Conservation (phyloP, 2,113 vertebrate genomes). For the Vidua chalybeata region DNA sequence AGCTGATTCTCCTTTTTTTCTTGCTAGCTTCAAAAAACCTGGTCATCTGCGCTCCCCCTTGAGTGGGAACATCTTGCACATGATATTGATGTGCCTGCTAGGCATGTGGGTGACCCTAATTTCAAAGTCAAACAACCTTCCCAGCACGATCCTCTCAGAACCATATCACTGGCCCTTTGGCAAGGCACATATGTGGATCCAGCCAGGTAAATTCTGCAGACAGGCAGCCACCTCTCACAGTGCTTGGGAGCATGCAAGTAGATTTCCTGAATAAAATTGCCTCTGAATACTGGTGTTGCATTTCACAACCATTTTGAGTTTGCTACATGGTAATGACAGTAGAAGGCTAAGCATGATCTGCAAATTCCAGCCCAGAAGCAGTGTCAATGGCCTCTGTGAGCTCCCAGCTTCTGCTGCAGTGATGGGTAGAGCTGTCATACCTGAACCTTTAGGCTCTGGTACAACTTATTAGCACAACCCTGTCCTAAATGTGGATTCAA, state of each 20-base stretch:
- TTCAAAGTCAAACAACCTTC: not conserved
- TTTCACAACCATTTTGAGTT: not conserved
- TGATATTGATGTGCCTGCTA: not conserved
- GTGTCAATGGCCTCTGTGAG: not conserved
- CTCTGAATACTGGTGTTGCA: not conserved
- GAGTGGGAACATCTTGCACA: not conserved
- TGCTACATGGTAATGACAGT: not conserved
- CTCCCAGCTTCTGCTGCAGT: not conserved
- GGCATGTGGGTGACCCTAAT: not conserved
- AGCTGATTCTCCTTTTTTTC: not conserved
- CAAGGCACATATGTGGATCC: rapidly evolving
- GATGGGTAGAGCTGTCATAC: not conserved
- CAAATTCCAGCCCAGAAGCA: not conserved
- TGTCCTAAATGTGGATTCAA: not conserved
- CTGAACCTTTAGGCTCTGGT: not conserved
- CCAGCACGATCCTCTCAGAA: not conserved
- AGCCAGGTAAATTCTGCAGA: not conserved
- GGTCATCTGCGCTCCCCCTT: not conserved
- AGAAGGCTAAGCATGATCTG: not conserved
- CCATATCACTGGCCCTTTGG: not conserved
- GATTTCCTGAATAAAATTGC: not conserved
- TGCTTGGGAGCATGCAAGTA: not conserved
- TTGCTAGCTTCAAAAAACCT: not conserved
- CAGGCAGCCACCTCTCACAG: not conserved
- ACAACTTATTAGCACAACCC: not conserved